Percentiles rank a stretch among this genome's conserved stretches.
Conservation (phyloP, 2,797 vertebrate species). For the Leptatherina wallacei region DNA sequence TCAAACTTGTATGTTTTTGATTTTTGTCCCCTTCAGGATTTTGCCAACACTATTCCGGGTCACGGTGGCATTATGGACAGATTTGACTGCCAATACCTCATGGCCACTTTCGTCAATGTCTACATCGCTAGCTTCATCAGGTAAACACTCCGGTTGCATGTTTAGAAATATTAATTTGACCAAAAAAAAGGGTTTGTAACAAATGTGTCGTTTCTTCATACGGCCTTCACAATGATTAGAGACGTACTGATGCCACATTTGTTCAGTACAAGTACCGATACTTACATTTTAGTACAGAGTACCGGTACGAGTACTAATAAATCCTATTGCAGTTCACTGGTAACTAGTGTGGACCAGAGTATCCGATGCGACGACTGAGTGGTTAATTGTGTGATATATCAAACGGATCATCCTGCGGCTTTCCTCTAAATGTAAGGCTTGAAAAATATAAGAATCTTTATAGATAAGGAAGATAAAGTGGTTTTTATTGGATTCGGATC, state of each 20-base stretch:
- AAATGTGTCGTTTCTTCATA: background rate
- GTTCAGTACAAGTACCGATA: background rate
- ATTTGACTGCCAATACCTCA: slow-evolving; percentile 98
- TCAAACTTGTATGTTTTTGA: background rate
- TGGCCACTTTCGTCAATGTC: slow-evolving; percentile 98
- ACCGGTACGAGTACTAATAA: background rate
- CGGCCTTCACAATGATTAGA: background rate
- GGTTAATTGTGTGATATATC: background rate
- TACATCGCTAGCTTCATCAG: slow-evolving; percentile 99
- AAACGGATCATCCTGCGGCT: background rate
- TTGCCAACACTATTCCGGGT: slow-evolving; percentile 97
- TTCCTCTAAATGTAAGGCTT: background rate
- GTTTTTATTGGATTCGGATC: no score
- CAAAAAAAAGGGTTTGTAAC: background rate
- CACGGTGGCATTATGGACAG: slow-evolving; percentile 99
- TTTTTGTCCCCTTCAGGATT: slow-evolving; percentile 85
- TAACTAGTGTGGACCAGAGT: no score
- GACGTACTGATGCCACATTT: background rate
- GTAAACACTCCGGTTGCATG: slow-evolving; percentile 67
- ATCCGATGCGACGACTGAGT: no score
- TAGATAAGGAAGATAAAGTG: no score
- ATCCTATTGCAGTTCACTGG: no score
- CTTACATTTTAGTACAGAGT: background rate
- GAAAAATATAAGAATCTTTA: no score
- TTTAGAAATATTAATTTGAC: background rate